Evolutionary conservation across 1,140 invertebrate genomes (phyloP).

Genomic region (Cotesia glomerata): DNA sequence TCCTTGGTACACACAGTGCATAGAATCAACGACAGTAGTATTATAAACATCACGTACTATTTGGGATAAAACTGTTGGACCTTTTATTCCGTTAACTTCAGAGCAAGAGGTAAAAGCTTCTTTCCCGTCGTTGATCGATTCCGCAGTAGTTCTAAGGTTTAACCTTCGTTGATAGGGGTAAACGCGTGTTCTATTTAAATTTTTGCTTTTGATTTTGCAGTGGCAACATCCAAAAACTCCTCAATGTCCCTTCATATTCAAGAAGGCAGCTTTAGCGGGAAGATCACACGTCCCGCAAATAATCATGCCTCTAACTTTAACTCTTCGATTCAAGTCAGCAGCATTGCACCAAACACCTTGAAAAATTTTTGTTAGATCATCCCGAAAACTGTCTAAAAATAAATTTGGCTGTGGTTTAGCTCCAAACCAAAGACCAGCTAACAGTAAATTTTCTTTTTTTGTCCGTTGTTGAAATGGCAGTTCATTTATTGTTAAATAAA

Average conservation of each 20-base stretch:
- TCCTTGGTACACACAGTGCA: conserved; percentile 15
- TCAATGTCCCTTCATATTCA: too few species aligned
- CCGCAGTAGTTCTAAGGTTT: too few species aligned
- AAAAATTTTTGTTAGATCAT: not conserved
- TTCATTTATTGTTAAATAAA: conserved; percentile 14
- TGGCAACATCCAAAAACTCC: too few species aligned
- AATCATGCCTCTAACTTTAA: not conserved
- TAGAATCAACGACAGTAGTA: not conserved
- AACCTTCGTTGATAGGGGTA: too few species aligned
- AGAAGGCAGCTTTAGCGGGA: too few species aligned
- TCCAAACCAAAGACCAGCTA: not conserved
- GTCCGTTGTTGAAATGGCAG: conserved; percentile 4
- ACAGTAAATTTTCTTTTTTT: not conserved
- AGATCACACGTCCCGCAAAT: not conserved
- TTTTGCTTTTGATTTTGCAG: too few species aligned
- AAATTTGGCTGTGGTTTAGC: not conserved
- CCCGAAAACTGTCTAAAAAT: not conserved
- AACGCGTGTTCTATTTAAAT: too few species aligned
- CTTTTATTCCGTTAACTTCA: conserved; percentile 1
- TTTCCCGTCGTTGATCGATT: not conserved
- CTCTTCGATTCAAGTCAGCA: not conserved
- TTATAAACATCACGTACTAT: not conserved
- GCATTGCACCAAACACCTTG: not conserved
- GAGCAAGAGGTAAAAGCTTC: not conserved
- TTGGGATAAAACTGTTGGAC: not conserved